phyloP scores from a whole-genome alignment of 1,140 invertebrate species.

The Liolophura sinensis region DNA sequence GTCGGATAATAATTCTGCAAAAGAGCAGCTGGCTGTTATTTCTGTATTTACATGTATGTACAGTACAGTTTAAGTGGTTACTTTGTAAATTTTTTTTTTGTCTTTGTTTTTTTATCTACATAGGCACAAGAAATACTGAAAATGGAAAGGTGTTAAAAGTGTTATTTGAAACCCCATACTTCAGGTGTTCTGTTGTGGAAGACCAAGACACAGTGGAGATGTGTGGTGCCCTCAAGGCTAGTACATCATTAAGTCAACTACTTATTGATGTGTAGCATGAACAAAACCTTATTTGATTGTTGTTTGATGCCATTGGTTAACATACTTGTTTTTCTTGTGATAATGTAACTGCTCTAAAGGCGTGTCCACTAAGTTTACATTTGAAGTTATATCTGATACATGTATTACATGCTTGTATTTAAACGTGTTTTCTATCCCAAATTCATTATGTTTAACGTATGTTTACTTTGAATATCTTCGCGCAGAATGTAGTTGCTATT shows the following conservation, averaged over 20 bases:
- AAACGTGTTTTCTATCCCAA: too few species aligned
- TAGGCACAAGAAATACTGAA: constrained; percentile 34
- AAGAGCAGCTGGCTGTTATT: too few species aligned
- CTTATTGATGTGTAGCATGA: too few species aligned
- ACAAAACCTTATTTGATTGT: too few species aligned
- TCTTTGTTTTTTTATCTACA: constrained; percentile 1
- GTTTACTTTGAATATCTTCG: constrained; percentile 11
- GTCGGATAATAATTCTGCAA: too few species aligned
- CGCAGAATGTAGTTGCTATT: constrained; percentile 96
- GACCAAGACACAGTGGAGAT: constrained; percentile 97
- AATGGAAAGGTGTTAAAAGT: constrained; percentile 71
- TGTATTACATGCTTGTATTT: too few species aligned
- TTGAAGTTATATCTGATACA: too few species aligned
- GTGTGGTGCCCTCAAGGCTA: constrained; percentile 96
- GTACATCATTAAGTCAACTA: neutral
- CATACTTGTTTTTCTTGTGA: neutral
- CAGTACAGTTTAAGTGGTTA: too few species aligned
- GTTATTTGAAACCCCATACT: constrained; percentile 93
- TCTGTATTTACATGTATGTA: too few species aligned
- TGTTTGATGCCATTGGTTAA: too few species aligned
- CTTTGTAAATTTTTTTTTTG: neutral
- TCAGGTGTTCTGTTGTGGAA: constrained; percentile 92
- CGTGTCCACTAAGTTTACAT: neutral
- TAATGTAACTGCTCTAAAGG: too few species aligned
- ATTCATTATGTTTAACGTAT: too few species aligned